A percentile compares a stretch with the other conserved stretches of the same genome.
Evolutionary conservation across 2,113 vertebrate genomes (phyloP).

Genomic region (Vidua macroura): DNA sequence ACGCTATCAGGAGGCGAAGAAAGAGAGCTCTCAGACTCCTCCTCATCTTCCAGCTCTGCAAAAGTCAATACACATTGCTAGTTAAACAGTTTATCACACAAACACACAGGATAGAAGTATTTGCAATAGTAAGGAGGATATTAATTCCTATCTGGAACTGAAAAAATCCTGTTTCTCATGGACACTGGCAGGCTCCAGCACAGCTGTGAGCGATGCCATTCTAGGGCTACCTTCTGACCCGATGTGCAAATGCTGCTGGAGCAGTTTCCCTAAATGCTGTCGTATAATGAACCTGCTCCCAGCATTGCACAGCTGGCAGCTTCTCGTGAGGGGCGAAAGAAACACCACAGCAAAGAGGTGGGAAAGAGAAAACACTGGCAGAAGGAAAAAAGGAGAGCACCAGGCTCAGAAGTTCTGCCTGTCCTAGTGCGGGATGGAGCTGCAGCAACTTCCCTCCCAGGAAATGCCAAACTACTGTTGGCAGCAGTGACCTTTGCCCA

Average conservation of each 20-base stretch:
- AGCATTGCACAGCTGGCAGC: background rate
- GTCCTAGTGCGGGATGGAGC: background rate
- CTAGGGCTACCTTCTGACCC: background rate
- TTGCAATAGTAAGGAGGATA: background rate
- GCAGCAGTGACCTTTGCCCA: background rate
- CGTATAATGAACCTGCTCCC: background rate
- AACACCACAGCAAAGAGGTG: background rate
- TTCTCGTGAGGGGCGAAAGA: background rate
- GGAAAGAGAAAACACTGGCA: background rate
- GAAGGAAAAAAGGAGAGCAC: background rate
- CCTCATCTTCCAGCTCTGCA: conserved; percentile 77
- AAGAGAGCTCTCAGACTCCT: conserved; percentile 77
- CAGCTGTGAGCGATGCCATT: background rate
- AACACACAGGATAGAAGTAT: background rate
- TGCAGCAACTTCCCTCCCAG: background rate
- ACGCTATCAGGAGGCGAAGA: conserved; percentile 78
- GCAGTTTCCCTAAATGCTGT: background rate
- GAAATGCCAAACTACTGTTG: background rate
- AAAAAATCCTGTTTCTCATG: background rate
- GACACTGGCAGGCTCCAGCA: rapidly evolving
- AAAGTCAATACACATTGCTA: background rate
- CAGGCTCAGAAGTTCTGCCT: background rate
- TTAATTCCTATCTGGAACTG: background rate
- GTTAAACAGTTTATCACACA: background rate
- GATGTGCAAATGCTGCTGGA: rapidly evolving